Base-by-base conservation (phyloP, 2,113 vertebrate species). In the Pteronura brasiliensis region DNA sequence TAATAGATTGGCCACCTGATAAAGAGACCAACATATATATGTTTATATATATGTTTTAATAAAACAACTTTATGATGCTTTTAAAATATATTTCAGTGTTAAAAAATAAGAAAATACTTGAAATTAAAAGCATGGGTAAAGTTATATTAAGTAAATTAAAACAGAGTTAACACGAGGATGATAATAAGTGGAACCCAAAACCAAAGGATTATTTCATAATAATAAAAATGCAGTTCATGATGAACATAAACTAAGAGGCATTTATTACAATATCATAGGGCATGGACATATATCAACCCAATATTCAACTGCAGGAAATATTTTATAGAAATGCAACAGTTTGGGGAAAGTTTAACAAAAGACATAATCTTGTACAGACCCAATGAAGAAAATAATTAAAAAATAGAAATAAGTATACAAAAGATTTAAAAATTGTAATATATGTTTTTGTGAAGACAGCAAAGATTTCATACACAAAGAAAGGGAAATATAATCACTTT, bases 321-420 rank as follows among this genome's bases (percentile, higher is more conserved):
- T 47, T 80, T 94, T 74, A 96, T 10, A 49, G 44, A 91, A 96
- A 80, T 76, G 15, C 10, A 77, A n/a, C 39, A 42, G 1, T 74
- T 20, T 93, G 93, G 14, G 34, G 25, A 76, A 31, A 88, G 5
- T 67, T 96, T 90, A 77, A 92, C 47, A 92, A 97, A 55, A 86
- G 89, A 4, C 20, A 44, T 5, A 27, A 79, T 83, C 42, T 80
- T 87, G 90, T 95, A 80, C 65, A 91, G 83, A 84, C 49, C 7
- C 27, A 82, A 76, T 71, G 67, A 18, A 21, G 47, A 96, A 96
- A 87, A 92, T 96, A 88, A 61, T 82, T 92, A 85, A 76, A 63
- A 71, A 65, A 67, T 57, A 52, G 18, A 88, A 77, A 83, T 52
- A 90, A 90, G 15, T 39, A 90, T 25, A 77, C 1, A 88, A 14